Conservation (phyloP, 2,113 vertebrate species). For the Gorsachius goisagi region DNA sequence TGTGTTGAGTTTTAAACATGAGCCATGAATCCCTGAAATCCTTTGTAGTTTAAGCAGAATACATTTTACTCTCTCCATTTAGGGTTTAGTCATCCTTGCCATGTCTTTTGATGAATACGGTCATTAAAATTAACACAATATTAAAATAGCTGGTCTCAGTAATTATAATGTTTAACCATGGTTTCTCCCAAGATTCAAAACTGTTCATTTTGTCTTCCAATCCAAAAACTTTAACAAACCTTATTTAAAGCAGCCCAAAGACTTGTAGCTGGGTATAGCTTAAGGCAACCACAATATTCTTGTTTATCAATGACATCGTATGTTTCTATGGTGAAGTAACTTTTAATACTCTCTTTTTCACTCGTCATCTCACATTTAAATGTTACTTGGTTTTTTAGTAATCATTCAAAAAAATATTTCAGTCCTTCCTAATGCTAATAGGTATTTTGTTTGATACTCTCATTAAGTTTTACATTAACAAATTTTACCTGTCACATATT, state of each 20-base stretch:
- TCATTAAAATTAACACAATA: conserved; percentile 44
- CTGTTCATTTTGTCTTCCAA: conserved; percentile 30
- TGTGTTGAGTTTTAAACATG: conserved; percentile 18
- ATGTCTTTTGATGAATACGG: conserved; percentile 30
- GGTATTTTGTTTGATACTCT: conserved; percentile 54
- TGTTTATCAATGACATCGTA: conserved; percentile 24
- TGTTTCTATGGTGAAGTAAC: conserved; percentile 63
- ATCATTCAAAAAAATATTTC: conserved; percentile 41
- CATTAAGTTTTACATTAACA: conserved; percentile 57
- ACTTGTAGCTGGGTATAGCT: conserved; percentile 45
- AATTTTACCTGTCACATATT: conserved; percentile 54
- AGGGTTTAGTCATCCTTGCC: conserved; percentile 37
- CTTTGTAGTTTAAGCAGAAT: conserved; percentile 46
- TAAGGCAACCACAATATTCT: conserved; percentile 49
- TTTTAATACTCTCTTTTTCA: conserved; percentile 42
- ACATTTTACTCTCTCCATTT: conserved; percentile 34
- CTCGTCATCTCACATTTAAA: conserved; percentile 31
- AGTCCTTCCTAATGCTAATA: conserved; percentile 37
- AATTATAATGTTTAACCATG: conserved; percentile 24
- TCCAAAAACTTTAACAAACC: conserved; percentile 19
- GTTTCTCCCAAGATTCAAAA: conserved; percentile 39
- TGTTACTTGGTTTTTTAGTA: conserved; percentile 25
- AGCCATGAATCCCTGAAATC: conserved; percentile 9
- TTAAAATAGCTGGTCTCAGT: conserved; percentile 36
- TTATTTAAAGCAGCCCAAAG: conserved; percentile 55